Evolutionary conservation across 2,113 vertebrate species (phyloP).

Genomic region (Condylura cristata): DNA sequence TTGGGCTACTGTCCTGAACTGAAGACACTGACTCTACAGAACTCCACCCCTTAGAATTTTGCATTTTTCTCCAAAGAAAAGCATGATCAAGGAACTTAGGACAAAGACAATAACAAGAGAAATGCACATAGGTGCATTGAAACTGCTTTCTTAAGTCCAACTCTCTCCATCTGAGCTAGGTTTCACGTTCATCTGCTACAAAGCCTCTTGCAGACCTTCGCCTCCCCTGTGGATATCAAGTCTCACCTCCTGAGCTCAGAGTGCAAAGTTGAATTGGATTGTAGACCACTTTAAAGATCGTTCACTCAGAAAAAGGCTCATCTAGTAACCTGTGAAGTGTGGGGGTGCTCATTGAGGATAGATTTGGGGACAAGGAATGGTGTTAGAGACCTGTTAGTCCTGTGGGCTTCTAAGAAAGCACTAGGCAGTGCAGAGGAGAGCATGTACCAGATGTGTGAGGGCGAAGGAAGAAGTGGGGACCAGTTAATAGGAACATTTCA

Average conservation of each 20-base stretch:
- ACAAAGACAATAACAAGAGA: background rate
- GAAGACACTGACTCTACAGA: background rate
- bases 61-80: background rate
- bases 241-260: background rate
- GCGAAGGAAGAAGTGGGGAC: background rate
- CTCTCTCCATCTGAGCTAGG: background rate
- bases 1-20: background rate
- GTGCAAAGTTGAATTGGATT: background rate
- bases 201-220: background rate
- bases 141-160: background rate
- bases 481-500: background rate
- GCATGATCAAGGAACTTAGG: background rate
- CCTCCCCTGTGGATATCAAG: background rate
- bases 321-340: background rate
- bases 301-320: background rate
- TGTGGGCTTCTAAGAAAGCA: background rate
- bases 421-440: background rate
- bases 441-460: background rate
- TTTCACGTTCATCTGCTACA: background rate
- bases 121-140: background rate
- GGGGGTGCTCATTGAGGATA: background rate
- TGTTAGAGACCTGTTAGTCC: background rate
- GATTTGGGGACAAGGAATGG: background rate
- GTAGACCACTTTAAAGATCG: background rate
- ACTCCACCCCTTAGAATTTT: background rate